Evolutionary conservation across 2,888 invertebrate genomes (phyloP).

Genomic region (Ernsta delagoae): DNA sequence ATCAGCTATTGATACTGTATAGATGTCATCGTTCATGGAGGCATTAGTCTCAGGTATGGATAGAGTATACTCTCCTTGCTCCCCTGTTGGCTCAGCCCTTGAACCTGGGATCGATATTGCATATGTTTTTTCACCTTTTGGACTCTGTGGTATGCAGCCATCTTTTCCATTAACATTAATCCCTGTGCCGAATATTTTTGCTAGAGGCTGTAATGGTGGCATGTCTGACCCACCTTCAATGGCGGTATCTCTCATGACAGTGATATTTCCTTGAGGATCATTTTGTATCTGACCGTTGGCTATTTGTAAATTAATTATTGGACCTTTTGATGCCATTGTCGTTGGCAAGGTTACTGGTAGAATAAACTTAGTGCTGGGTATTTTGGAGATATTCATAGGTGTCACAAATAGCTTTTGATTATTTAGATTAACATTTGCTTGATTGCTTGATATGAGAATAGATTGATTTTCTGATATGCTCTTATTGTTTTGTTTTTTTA

Average conservation of each 20-base stretch:
- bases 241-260: constrained; percentile 82
- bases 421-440: constrained; percentile 65
- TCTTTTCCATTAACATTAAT: constrained; percentile 68
- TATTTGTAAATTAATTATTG: constrained; percentile 88
- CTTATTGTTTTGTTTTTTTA: constrained; percentile 78
- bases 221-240: constrained; percentile 66
- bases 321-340: constrained; percentile 84
- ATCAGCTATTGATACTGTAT: constrained; percentile 81
- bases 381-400: constrained; percentile 85
- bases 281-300: constrained; percentile 87
- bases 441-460: constrained; percentile 77
- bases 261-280: constrained; percentile 86
- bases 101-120: constrained; percentile 75
- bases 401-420: constrained; percentile 85
- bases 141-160: constrained; percentile 56
- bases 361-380: constrained; percentile 82
- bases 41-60: constrained; percentile 82
- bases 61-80: constrained; percentile 78
- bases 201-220: constrained; percentile 75
- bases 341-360: constrained; percentile 79
- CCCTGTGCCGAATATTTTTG: constrained; percentile 50
- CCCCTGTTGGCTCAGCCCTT: constrained; percentile 78
- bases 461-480: constrained; percentile 72
- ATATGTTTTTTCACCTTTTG: constrained; percentile 69
- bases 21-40: constrained; percentile 81